Evolutionary conservation across 2,113 vertebrate genomes (phyloP).

Genomic region (Theristicus caerulescens): DNA sequence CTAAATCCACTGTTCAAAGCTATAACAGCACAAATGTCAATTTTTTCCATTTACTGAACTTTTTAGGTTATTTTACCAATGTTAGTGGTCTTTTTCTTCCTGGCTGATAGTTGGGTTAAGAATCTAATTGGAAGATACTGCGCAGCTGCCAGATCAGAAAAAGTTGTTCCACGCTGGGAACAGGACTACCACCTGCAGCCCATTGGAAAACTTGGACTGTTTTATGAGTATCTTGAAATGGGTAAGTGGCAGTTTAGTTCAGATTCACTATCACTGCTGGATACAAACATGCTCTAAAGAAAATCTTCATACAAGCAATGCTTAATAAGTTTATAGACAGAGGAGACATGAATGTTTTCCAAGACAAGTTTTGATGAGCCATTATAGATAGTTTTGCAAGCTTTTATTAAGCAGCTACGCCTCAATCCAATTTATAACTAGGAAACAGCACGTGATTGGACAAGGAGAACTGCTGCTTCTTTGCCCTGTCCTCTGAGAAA

Average conservation of each 20-base stretch:
- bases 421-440: not conserved
- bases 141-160: slow-evolving; percentile 70
- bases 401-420: not conserved
- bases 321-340: not conserved
- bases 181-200: slow-evolving; percentile 89
- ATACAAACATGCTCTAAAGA: not conserved
- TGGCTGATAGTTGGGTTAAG: slow-evolving; percentile 85
- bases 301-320: not conserved
- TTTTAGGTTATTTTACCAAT: not conserved
- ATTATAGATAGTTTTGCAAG: not conserved
- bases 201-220: slow-evolving; percentile 84
- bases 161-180: slow-evolving; percentile 86
- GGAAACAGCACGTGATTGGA: not conserved
- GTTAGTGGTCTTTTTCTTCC: not conserved
- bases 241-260: slow-evolving; percentile 74
- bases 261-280: not conserved
- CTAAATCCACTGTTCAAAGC: not conserved
- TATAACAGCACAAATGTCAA: not conserved
- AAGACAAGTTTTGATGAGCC: not conserved
- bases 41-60: not conserved
- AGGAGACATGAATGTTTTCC: not conserved
- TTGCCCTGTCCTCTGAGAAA: not conserved
- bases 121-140: slow-evolving; percentile 84
- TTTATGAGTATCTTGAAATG: slow-evolving; percentile 97
- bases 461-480: not conserved